Base-by-base conservation (phyloP, 2,113 vertebrate genomes). In the Cairina moschata region DNA sequence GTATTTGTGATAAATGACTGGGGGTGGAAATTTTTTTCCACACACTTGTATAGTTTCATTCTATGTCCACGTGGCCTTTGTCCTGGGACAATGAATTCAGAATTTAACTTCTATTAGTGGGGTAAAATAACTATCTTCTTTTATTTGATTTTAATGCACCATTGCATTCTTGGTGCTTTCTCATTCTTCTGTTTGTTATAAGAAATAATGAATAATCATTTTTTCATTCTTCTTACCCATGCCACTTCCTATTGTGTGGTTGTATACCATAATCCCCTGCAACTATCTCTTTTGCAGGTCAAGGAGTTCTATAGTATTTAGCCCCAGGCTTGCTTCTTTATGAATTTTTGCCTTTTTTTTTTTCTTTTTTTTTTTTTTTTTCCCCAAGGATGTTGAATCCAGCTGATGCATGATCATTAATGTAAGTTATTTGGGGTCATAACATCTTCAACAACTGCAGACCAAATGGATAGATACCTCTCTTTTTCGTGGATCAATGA, bases 111-210 rank as follows among this genome's bases (percentile, higher is more conserved):
- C 12, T 65, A 2, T 44, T 75, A 46, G 36, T 32, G 40, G 34
- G 11, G 2, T 67, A 81, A 63, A 82, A 18, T 17, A 55, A 0
- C 0, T 22, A 10, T 42, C 14, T 68, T 25, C 4, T 15, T 32
- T 52, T 62, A 52, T 42, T 26, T 36, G 8, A 21, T 88, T 79
- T 60, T n/a, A 50, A 28, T n/a, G 16, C 21, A 21, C 17, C 65
- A 0, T 17, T 32, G 78, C 25, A 6, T 83, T 88, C 5, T 67
- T 63, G 12, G 21, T 82, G 6, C 11, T 88, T 88, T 82, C 50
- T 71, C 17, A n/a, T n/a, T 86, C 50, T 85, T 88, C 4, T 31
- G 4, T 62, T 56, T 52, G 2, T 60, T 56, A 26, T 42, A 58
- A 58, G 25, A 69, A 88, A 31, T 2, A 20, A 14, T 21, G 1